Evolutionary conservation across 2,113 vertebrate species (phyloP).

Genomic region (Ursus arctos): DNA sequence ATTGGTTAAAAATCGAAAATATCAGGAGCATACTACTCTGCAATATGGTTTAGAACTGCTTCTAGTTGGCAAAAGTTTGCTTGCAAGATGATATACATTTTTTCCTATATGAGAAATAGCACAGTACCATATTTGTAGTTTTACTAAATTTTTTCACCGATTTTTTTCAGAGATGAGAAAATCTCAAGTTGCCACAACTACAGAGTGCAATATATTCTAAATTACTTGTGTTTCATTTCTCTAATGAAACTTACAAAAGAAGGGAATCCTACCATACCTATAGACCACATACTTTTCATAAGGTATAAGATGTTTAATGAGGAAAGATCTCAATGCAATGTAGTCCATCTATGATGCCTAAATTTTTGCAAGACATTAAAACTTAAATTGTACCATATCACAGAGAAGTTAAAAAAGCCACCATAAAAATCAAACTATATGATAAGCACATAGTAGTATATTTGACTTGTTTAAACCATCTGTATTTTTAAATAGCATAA

Average conservation of each 20-base stretch:
- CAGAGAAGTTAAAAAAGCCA: background rate
- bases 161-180: conserved; percentile 69
- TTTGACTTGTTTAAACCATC: background rate
- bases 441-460: conserved; percentile 16
- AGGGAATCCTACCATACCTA: conserved; percentile 66
- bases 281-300: conserved; percentile 71
- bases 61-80: conserved; percentile 77
- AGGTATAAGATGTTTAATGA: conserved; percentile 83
- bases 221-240: conserved; percentile 65
- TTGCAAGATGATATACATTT: conserved; percentile 73
- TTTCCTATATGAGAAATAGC: conserved; percentile 62
- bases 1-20: background rate
- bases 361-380: conserved; percentile 73
- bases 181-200: conserved; percentile 67
- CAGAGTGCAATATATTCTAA: conserved; percentile 76
- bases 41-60: conserved; percentile 68
- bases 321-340: conserved; percentile 44
- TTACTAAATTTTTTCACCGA: conserved; percentile 68
- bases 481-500: background rate
- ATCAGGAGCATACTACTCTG: background rate
- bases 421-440: conserved; percentile 67
- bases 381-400: conserved; percentile 72
- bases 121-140: conserved; percentile 73
- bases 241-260: conserved; percentile 78
- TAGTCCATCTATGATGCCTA: conserved; percentile 46